Evolutionary conservation across 2,113 vertebrate genomes (phyloP), one percentile per base, ranked within the genome.

Genomic region (Recurvirostra avosetta): DNA sequence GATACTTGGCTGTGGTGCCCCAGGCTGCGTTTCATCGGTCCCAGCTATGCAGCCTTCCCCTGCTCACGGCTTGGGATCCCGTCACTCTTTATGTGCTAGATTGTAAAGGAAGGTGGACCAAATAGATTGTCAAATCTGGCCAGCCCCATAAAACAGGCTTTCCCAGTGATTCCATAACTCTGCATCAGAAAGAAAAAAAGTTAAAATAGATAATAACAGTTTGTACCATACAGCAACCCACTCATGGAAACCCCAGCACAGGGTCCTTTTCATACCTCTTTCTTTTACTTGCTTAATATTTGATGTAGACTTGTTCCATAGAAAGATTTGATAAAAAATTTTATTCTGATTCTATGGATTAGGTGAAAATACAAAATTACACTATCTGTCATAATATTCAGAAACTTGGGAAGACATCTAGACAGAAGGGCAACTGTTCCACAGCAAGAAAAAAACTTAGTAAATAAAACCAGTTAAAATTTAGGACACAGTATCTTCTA

Each of bases 21-120:
- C 32, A 4, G 7, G 1, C 9, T 0, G 1, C 3, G 8, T 40
- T 19, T 19, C 40, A 6, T 1, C 9, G 4, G 4, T 12, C 17
- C 45, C 43, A 8, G 56, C 65, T 71, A 11, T 7, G 40, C 43
- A 8, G 56, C 58, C 71, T 12, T 38, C 18, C 63, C 10, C 56
- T 21, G 67, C 41, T 15, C 20, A 0, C 6, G 22, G 20, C 2
- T 2, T 10, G 34, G 47, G 45, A 45, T 6, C 30, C 43, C 43
- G 5, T 15, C 43, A 2, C 61, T 12, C 36, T 1, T 29, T 8
- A 3, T 1, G 20, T 10, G 5, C n/a, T 6, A 4, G 49, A 4
- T 2, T 12, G 52, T 6, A 11, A 23, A 45, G 43, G n/a, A 68
- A 53, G 15, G 29, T 7, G 20, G 12, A 30, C 30, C 38, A 18